Base-by-base conservation (phyloP, 2,888 invertebrate genomes). In the Rapana venosa region DNA sequence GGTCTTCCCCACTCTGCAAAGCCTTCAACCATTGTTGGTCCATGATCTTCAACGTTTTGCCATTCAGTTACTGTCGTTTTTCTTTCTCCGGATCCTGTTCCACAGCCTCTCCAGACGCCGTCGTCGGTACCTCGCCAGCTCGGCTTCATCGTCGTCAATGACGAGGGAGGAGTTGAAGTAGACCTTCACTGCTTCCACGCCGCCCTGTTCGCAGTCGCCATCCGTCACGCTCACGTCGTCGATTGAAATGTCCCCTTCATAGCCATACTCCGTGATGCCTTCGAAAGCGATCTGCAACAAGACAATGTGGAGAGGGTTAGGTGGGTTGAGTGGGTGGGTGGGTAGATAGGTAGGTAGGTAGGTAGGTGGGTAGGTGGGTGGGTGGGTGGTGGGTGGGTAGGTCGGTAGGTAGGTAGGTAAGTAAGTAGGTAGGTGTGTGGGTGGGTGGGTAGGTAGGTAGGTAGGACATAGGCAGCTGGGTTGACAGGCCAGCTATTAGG, bases 181-280 rank as follows among this genome's bases (percentile, higher is more conserved):
- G 22, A 83, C 36, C 26, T 8, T 22, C 4, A 83, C 81, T 22
- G 47, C 13, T 47, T 22, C 36, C 47, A 83, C 47, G 6, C 30
- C 81, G 0, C 81, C 81, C 22, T 83, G 6, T 30, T 47, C 26
- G 26, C 81, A 83, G 0, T 26, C 26, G 22, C 81, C 81, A 47
- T 83, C 81, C 47, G 81, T 83, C 81, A 83, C 81, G 26, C 81
- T 83, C 22, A 83, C 81, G 81, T 83, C 81, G 26, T 83, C 81
- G 26, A 83, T 83, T 13, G 81, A 83, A 30, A 83, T 83, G 81
- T 83, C 81, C 0, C 81, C 81, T 22, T 30, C 8, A 22, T 83
- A 83, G 0, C 81, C 81, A 8, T 26, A 11, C 47, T 83, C 81
- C 26, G 81, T 83, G 81, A 83, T 83, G 81, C 81, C 81, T 83